Evolutionary conservation across 1,140 invertebrate species (phyloP).

Genomic region (Calliphora vicina): DNA sequence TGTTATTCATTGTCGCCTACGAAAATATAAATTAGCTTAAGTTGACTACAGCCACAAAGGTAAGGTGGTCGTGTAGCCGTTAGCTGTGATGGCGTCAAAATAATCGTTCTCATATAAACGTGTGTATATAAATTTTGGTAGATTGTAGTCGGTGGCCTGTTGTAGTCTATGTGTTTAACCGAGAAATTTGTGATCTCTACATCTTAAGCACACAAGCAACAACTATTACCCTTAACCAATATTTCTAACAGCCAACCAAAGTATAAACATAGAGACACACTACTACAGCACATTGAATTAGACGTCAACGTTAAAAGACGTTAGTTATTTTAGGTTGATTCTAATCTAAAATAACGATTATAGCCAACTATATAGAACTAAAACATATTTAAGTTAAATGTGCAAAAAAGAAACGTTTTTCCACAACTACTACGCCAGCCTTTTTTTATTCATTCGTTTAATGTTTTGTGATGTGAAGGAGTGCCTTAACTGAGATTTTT

Average conservation of each 20-base stretch:
- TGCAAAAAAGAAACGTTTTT: not conserved
- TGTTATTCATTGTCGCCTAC: no score
- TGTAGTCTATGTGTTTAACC: no score
- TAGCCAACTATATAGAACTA: constrained; percentile 10
- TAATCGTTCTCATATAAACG: no score
- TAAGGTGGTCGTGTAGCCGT: no score
- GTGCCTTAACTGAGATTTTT: constrained; percentile 16
- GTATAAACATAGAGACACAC: not conserved
- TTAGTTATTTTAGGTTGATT: constrained; percentile 14
- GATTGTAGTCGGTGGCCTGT: no score
- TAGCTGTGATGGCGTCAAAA: no score
- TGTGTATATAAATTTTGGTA: no score
- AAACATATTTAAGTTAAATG: constrained; percentile 3
- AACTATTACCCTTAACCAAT: not conserved
- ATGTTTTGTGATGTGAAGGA: not conserved
- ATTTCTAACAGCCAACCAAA: not conserved
- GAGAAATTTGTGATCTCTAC: no score
- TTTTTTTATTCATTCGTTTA: not conserved
- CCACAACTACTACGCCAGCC: not conserved
- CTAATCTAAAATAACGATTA: constrained; percentile 11
- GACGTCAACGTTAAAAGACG: constrained; percentile 8
- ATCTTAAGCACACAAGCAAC: no score
- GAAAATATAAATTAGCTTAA: no score
- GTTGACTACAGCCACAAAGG: no score
- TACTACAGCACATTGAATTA: not conserved